Percentiles rank a stretch among this genome's conserved stretches.
These are phyloP conservation scores for Tinea semifulvella DNA, from an alignment of 2,888 invertebrate genomes.

Conservation along the genomic window DNA sequence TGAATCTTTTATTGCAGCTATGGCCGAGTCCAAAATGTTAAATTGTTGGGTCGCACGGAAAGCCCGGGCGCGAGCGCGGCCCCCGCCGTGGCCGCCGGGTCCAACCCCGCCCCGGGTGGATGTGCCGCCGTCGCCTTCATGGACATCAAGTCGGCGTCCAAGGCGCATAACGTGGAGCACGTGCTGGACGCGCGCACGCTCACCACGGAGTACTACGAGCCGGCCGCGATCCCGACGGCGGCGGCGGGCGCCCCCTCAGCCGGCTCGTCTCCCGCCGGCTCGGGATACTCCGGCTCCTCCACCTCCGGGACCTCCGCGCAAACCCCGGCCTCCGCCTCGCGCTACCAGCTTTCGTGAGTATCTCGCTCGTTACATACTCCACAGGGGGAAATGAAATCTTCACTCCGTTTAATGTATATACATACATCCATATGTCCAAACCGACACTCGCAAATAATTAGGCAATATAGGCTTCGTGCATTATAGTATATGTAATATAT, in stretches of 20 bases:
- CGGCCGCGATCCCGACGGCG: conserved; percentile 75
- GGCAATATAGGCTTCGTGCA: no score
- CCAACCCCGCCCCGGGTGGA: conserved; percentile 71
- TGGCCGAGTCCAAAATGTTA: conserved; percentile 98
- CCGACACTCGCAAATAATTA: no score
- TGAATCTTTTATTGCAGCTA: conserved; percentile 72
- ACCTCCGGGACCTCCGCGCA: conserved; percentile 65
- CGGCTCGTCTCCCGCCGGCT: conserved; percentile 64
- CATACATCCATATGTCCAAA: no score
- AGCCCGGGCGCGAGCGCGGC: conserved; percentile 61
- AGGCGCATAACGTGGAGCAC: conserved; percentile 91
- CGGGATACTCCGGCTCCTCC: conserved; percentile 71
- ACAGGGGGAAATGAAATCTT: no score
- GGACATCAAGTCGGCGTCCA: conserved; percentile 96
- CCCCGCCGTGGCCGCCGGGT: conserved; percentile 55
- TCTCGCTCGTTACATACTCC: no score
- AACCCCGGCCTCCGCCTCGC: conserved; percentile 28
- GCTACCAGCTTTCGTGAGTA: conserved; percentile 59
- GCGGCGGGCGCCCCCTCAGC: conserved; percentile 61
- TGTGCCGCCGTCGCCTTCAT: conserved; percentile 94
- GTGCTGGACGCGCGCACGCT: conserved; percentile 86
- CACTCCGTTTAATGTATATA: no score
- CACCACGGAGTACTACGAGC: conserved; percentile 93
- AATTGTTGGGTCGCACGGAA: conserved; percentile 78
- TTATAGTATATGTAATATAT: no score